These are phyloP conservation scores for Albula glossodonta DNA, from an alignment of 2,113 vertebrate species.

Conservation along the genomic window DNA sequence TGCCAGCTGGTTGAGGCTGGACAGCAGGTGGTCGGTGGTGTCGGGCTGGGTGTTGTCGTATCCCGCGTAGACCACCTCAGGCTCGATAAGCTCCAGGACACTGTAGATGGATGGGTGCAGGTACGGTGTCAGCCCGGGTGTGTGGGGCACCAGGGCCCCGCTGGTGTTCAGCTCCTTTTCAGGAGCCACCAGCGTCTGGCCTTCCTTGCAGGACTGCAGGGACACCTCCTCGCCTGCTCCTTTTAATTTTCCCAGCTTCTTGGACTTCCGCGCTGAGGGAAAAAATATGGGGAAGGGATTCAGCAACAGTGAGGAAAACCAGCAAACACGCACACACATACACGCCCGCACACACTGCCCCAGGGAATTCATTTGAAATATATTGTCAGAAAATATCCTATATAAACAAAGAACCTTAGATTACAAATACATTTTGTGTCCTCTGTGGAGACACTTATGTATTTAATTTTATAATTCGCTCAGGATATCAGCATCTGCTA, in stretches of 20 bases:
- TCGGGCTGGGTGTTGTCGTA: constrained; percentile 90
- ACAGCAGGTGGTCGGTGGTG: constrained; percentile 91
- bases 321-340: background rate
- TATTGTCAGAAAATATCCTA: too few species aligned
- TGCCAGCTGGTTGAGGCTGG: constrained; percentile 93
- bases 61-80: constrained; percentile 89
- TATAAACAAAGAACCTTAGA: too few species aligned
- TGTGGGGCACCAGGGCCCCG: constrained; percentile 83
- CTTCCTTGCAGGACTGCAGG: constrained; percentile 81
- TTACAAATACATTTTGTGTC: too few species aligned
- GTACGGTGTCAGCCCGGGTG: constrained; percentile 78
- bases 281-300: constrained; percentile 5
- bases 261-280: constrained; percentile 89
- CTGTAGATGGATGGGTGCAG: constrained; percentile 86
- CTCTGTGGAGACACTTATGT: too few species aligned
- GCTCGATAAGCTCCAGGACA: constrained; percentile 93
- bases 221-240: constrained; percentile 85
- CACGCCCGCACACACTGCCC: too few species aligned
- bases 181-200: constrained; percentile 78
- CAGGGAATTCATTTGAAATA: too few species aligned
- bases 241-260: constrained; percentile 96
- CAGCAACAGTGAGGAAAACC: background rate
- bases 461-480: too few species aligned
- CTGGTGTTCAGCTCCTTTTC: constrained; percentile 82
- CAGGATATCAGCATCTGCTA: too few species aligned